Percentiles rank a stretch among this genome's conserved stretches.
Evolutionary conservation across 2,888 invertebrate species (phyloP).

Genomic region (Latheticus oryzae): DNA sequence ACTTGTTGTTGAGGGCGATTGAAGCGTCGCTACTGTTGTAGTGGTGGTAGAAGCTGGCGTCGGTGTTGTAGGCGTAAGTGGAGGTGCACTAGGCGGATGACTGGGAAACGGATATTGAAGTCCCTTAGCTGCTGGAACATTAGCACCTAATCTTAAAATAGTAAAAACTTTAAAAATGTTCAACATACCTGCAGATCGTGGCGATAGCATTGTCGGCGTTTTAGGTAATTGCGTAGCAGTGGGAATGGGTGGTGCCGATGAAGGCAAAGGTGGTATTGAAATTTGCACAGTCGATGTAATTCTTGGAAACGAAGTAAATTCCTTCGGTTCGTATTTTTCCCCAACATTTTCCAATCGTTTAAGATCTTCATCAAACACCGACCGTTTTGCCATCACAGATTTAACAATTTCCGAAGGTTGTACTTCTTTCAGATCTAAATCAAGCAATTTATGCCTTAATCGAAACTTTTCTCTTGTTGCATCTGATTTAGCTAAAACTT

Average conservation of each 20-base stretch:
- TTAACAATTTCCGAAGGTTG: slow-evolving; percentile 95
- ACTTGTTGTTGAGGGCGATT: slow-evolving; percentile 49
- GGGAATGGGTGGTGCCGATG: slow-evolving; percentile 47
- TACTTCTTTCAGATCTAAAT: slow-evolving; percentile 73
- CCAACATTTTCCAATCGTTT: slow-evolving; percentile 90
- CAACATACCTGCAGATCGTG: slow-evolving; percentile 57
- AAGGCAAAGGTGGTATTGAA: slow-evolving; percentile 34
- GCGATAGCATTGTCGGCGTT: slow-evolving; percentile 61
- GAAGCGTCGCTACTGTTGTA: slow-evolving; percentile 59
- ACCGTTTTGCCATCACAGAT: slow-evolving; percentile 89
- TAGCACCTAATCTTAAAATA: slow-evolving; percentile 48
- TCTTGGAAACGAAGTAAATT: slow-evolving; percentile 60
- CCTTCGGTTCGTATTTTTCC: slow-evolving; percentile 82
- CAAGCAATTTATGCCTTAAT: slow-evolving; percentile 80
- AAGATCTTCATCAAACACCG: slow-evolving; percentile 96
- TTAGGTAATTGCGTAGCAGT: slow-evolving; percentile 51
- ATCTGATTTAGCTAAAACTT: slow-evolving; percentile 68
- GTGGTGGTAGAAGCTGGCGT: slow-evolving; percentile 53
- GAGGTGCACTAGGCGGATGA: slow-evolving; percentile 72
- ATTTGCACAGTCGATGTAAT: slow-evolving; percentile 25
- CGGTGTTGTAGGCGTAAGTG: slow-evolving; percentile 62
- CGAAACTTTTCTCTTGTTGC: slow-evolving; percentile 69
- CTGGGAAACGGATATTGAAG: slow-evolving; percentile 84
- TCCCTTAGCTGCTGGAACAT: slow-evolving; percentile 67
- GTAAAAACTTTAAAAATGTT: slow-evolving; percentile 1